Percentiles rank a stretch among this genome's conserved stretches.
Evolutionary conservation across 1,140 invertebrate genomes (phyloP).

Genomic region (Tribolium castaneum): DNA sequence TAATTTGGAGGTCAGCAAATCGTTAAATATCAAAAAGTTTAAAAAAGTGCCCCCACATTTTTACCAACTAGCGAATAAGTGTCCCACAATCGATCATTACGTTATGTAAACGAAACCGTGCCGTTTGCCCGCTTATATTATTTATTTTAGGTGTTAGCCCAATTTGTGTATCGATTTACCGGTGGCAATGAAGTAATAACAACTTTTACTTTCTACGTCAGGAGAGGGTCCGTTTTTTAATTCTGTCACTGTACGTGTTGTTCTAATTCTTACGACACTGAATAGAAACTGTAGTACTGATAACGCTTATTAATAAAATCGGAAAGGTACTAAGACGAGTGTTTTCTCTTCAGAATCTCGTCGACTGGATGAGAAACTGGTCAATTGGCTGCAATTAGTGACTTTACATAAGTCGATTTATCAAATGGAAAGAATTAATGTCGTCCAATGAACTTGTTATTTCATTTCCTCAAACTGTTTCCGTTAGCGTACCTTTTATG

Average conservation of each 20-base stretch:
- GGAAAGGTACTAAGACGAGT: background rate
- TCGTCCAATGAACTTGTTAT: conserved; percentile 30
- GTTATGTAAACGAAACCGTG: background rate
- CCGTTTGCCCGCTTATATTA: background rate
- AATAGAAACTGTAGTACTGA: background rate
- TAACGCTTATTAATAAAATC: background rate
- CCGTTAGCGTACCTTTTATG: conserved; percentile 12
- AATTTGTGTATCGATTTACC: conserved; percentile 30
- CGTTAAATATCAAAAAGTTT: background rate
- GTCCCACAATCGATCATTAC: background rate
- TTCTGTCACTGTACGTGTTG: conserved; percentile 9
- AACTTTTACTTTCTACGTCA: conserved; percentile 40
- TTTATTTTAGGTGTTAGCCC: conserved; percentile 34
- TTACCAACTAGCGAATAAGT: background rate
- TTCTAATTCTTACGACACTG: conserved; percentile 1
- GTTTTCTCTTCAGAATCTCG: conserved; percentile 17
- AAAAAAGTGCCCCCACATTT: background rate
- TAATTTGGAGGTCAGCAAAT: background rate
- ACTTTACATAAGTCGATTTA: conserved; percentile 26
- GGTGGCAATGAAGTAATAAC: conserved; percentile 41
- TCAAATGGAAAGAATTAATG: conserved; percentile 6
- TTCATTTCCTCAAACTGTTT: conserved; percentile 21
- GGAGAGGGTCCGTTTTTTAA: conserved; percentile 16
- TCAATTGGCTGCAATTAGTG: conserved; percentile 5
- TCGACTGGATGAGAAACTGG: conserved; percentile 11